These are phyloP conservation scores for Oreocharis arfaki DNA, from an alignment of 2,113 vertebrate species.

Conservation along the genomic window DNA sequence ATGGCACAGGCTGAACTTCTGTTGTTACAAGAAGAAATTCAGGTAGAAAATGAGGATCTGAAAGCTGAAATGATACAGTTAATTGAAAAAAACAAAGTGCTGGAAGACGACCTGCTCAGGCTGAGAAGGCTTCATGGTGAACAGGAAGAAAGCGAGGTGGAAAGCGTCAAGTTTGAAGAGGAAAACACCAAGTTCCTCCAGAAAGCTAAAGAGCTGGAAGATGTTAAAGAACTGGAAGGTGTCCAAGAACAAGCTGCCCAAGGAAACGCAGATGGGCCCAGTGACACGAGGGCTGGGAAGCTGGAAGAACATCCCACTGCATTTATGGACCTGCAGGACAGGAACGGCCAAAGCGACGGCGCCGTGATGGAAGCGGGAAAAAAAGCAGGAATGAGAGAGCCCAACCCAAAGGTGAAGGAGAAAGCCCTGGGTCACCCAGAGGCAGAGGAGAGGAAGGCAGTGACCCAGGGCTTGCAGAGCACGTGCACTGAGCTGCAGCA, in stretches of 20 bases:
- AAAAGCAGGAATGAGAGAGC: slow-evolving; percentile 35
- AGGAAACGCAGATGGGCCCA: not conserved
- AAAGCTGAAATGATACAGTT: slow-evolving; percentile 50
- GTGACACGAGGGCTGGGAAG: not conserved
- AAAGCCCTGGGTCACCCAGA: not conserved
- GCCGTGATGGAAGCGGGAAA: not conserved
- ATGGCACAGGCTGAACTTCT: slow-evolving; percentile 37
- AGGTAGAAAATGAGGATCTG: slow-evolving; percentile 65
- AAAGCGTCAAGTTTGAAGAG: slow-evolving; percentile 36
- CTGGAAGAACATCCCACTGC: not conserved
- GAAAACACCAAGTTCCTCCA: slow-evolving; percentile 49
- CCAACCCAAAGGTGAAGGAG: slow-evolving; percentile 22
- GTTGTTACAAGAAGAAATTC: slow-evolving; percentile 29
- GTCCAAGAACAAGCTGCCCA: not conserved
- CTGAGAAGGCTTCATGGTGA: slow-evolving; percentile 6
- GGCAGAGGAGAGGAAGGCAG: slow-evolving; percentile 66
- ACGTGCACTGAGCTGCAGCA: slow-evolving; percentile 73
- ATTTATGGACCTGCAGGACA: not conserved
- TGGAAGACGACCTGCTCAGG: slow-evolving; percentile 33
- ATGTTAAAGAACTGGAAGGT: not conserved
- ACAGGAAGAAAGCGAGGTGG: slow-evolving; percentile 58
- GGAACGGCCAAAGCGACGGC: not conserved
- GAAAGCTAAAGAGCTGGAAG: slow-evolving; percentile 49
- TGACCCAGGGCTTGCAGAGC: slow-evolving; percentile 71
- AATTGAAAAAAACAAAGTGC: slow-evolving; percentile 37